phyloP scores from a whole-genome alignment of 2,888 invertebrate species.

The Aleiodes leptofemur region DNA sequence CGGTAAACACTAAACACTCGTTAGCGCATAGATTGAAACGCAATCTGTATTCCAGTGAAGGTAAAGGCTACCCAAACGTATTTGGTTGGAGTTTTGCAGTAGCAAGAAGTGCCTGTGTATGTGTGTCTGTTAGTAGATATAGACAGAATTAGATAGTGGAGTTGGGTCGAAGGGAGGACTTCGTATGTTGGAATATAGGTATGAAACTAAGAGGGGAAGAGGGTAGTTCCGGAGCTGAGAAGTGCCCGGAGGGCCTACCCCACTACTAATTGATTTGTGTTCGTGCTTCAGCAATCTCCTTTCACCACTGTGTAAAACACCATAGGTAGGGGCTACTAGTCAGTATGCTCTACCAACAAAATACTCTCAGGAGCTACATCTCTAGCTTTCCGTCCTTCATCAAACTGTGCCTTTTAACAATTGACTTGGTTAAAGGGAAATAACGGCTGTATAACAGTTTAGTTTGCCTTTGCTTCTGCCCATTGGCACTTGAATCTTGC shows the following conservation, averaged over 20 bases:
- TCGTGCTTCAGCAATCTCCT: slow-evolving; percentile 62
- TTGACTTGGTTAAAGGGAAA: background rate
- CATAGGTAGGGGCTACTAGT: slow-evolving; percentile 52
- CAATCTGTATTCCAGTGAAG: slow-evolving; percentile 69
- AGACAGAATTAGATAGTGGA: slow-evolving; percentile 37
- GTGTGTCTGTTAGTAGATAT: slow-evolving; percentile 25
- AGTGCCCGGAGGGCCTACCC: slow-evolving; percentile 64
- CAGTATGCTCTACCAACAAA: slow-evolving; percentile 23
- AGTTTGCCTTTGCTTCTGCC: slow-evolving; percentile 2
- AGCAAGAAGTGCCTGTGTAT: slow-evolving; percentile 44
- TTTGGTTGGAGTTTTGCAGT: slow-evolving; percentile 23
- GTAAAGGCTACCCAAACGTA: slow-evolving; percentile 60
- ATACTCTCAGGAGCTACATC: slow-evolving; percentile 11
- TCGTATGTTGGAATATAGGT: slow-evolving; percentile 53
- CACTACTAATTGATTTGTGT: slow-evolving; percentile 71
- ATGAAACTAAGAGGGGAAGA: slow-evolving; percentile 56
- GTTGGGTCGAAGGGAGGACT: slow-evolving; percentile 49
- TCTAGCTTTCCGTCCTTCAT: slow-evolving; percentile 9
- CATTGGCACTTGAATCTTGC: slow-evolving; percentile 18
- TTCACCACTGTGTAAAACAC: slow-evolving; percentile 61
- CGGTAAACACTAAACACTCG: slow-evolving; percentile 74
- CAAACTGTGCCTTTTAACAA: slow-evolving; percentile 25
- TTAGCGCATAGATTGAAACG: slow-evolving; percentile 74
- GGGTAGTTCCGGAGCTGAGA: slow-evolving; percentile 65
- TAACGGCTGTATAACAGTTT: background rate